Evolutionary conservation across 2,797 vertebrate species (phyloP), one percentile per base, ranked within the genome.

Genomic region (Potorous gilbertii): DNA sequence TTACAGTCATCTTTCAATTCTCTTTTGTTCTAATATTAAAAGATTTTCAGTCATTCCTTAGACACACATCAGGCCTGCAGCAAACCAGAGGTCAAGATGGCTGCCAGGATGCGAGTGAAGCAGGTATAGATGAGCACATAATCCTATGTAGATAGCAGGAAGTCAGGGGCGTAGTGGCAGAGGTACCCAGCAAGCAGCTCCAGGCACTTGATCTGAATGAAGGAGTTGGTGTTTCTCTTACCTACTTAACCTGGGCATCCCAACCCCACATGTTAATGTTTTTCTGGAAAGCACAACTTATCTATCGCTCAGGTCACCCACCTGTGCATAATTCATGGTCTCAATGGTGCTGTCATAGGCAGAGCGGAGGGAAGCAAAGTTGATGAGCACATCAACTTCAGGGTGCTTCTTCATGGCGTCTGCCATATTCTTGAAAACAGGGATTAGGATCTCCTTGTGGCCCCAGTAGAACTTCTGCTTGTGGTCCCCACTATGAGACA

Each of bases 391-490:
- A 0, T 99, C 99, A 89, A 99, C 99, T 66, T 99, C 99, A 0
- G 99, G 99, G 97, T 99, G 99, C 97, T 99, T 99, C 98, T 99
- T 99, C 99, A 99, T 99, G 94, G 99, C 99, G 46, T 99, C 99
- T 0, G 98, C 98, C 99, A 99, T 99, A 98, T 99, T 99, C 98
- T 99, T 99, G 97, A 99, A 99, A 93, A 99, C 99, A 0, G 99
- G 99, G 93, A 99, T 97, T 93, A 99, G 98, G 96, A 99, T 99
- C 98, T 99, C 99, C 95, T 99, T 99, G 98, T 99, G 99, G 92
- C 99, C 99, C 99, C 99, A 99, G 34, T 99, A 99, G 98, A 99
- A 99, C 97, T 99, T 99, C 98, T 99, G 99, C 97, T 99, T 99
- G 98, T 99, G 99, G 98, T 99, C 99, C 34, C 99, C 99, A 0